These are phyloP conservation scores for Caenorhabditis angaria DNA, from an alignment of 2,888 invertebrate genomes.

Conservation along the genomic window DNA sequence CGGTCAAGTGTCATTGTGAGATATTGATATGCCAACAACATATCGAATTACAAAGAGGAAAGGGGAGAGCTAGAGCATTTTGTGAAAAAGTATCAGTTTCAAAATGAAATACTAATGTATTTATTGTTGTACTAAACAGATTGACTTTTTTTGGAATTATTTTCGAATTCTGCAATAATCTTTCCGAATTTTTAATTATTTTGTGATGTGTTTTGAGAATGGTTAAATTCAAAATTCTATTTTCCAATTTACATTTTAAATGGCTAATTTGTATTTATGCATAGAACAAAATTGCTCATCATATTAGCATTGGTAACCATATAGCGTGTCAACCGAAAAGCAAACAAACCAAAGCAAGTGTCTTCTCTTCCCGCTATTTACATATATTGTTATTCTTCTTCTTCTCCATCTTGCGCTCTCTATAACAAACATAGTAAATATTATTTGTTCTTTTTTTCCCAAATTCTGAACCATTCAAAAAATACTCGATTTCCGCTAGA, in stretches of 20 bases:
- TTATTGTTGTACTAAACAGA: not conserved
- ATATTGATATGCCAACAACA: constrained; percentile 4
- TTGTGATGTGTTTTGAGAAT: too few relatives aligned
- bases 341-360: constrained; percentile 3
- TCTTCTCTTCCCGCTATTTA: constrained; percentile 22
- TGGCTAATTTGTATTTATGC: not conserved
- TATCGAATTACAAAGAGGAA: not conserved
- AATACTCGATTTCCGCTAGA: constrained; percentile 15
- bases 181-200: too few relatives aligned
- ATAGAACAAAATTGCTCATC: not conserved
- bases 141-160: not conserved
- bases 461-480: not conserved
- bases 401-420: constrained; percentile 6
- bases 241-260: not conserved
- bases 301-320: constrained; percentile 4
- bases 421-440: constrained; percentile 2
- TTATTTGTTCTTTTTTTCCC: constrained; percentile 8
- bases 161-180: too few relatives aligned
- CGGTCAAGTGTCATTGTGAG: constrained; percentile 2
- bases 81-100: constrained; percentile 2
- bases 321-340: constrained; percentile 4
- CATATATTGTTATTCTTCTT: constrained; percentile 13
- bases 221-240: too few relatives aligned
- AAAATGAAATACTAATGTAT: not conserved
- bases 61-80: not conserved